These are phyloP conservation scores for Eumaeus atala DNA, from an alignment of 1,140 invertebrate species.

Conservation along the genomic window DNA sequence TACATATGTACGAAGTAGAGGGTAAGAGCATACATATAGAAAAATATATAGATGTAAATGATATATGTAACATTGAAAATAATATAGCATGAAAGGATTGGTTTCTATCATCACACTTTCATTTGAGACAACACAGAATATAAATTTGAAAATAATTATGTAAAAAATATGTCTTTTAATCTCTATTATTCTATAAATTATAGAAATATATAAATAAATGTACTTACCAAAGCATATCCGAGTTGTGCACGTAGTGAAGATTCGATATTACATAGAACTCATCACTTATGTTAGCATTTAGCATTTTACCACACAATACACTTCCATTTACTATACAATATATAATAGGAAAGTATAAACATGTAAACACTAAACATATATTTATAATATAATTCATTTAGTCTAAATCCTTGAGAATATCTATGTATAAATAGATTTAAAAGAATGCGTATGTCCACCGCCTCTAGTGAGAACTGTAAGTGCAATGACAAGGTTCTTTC, in stretches of 20 bases:
- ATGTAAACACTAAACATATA: not conserved
- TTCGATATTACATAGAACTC: conserved; percentile 2
- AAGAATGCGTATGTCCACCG: not conserved
- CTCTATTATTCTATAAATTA: no score
- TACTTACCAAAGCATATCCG: conserved; percentile 3
- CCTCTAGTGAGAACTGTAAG: not conserved
- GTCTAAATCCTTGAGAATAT: not conserved
- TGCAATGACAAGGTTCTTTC: not conserved
- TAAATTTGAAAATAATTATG: no score
- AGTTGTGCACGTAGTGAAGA: not conserved
- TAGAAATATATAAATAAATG: not conserved
- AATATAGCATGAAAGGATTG: no score
- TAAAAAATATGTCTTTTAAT: no score
- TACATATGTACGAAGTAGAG: no score
- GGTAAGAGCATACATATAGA: no score
- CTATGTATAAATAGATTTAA: conserved; percentile 2
- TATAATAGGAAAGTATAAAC: conserved; percentile 5
- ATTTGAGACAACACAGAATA: no score
- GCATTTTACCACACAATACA: not conserved
- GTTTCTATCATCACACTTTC: no score
- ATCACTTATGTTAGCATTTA: conserved; percentile 5
- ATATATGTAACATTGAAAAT: no score
- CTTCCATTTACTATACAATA: conserved; percentile 1
- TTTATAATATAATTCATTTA: conserved; percentile 1
- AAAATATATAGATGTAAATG: no score